Evolutionary conservation across 2,888 invertebrate genomes (phyloP).

Genomic region (Dicyrtoma fusca): DNA sequence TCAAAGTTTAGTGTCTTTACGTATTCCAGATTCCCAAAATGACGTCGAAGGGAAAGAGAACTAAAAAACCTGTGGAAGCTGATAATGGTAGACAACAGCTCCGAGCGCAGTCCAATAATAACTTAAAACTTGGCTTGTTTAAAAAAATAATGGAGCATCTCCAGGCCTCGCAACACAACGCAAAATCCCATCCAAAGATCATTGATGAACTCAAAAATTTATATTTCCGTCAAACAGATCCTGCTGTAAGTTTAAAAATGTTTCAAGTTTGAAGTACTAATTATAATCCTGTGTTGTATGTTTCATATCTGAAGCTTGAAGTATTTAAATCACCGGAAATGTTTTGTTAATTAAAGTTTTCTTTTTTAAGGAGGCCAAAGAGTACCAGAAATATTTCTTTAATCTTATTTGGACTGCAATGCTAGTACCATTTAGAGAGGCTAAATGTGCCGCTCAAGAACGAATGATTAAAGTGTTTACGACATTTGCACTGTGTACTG

Average conservation of each 20-base stretch:
- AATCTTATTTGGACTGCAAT: conserved; percentile 15
- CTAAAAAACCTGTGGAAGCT: no score
- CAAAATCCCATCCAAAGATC: background rate
- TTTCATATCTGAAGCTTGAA: background rate
- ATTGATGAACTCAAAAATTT: background rate
- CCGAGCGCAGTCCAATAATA: no score
- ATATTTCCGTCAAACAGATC: conserved; percentile 7
- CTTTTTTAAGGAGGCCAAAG: conserved; percentile 3
- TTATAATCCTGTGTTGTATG: background rate
- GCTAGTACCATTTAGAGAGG: conserved; percentile 20
- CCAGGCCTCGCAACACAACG: background rate
- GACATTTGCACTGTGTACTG: background rate
- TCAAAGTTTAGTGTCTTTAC: no score
- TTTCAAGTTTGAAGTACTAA: background rate
- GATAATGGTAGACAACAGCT: no score
- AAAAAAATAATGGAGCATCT: background rate
- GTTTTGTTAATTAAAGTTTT: background rate
- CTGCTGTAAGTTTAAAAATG: conserved; percentile 2
- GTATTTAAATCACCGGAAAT: background rate
- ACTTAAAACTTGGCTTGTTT: background rate
- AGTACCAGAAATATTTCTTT: background rate
- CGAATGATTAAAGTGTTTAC: conserved; percentile 11
- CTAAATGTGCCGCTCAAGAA: conserved; percentile 14
- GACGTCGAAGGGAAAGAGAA: no score
- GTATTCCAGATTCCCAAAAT: no score